These are phyloP conservation scores for Lipotes vexillifer DNA, from an alignment of 2,113 vertebrate species.

Conservation along the genomic window DNA sequence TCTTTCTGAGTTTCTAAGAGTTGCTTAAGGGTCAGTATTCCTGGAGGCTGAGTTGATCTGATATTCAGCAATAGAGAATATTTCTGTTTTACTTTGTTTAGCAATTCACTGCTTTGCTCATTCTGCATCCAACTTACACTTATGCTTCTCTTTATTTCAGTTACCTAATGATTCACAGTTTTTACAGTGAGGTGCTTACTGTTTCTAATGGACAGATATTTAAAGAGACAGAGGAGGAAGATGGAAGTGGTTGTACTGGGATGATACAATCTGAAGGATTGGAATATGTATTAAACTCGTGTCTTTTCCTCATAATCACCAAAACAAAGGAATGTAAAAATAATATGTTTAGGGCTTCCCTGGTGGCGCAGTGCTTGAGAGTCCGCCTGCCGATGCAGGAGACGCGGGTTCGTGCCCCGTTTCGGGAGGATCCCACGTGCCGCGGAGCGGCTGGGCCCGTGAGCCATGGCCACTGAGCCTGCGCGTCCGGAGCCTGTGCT, in stretches of 20 bases:
- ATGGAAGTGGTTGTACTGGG: neutral
- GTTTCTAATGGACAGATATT: neutral
- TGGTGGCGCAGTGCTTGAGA: no score
- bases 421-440: no score
- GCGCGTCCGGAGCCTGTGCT: no score
- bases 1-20: neutral
- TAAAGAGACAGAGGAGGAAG: neutral
- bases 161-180: neutral
- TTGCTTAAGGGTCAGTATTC: neutral
- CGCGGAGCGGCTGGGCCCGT: no score
- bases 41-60: neutral
- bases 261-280: neutral
- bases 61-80: neutral
- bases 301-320: neutral
- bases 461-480: no score
- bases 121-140: neutral
- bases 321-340: neutral
- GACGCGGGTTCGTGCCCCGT: no score
- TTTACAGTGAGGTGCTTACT: neutral
- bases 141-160: neutral
- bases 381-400: no score
- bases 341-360: neutral
- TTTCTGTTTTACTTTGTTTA: neutral
- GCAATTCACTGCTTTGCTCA: neutral
- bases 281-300: neutral